Conservation (phyloP, 2,113 vertebrate species). For the Triplophysa dalaica region DNA sequence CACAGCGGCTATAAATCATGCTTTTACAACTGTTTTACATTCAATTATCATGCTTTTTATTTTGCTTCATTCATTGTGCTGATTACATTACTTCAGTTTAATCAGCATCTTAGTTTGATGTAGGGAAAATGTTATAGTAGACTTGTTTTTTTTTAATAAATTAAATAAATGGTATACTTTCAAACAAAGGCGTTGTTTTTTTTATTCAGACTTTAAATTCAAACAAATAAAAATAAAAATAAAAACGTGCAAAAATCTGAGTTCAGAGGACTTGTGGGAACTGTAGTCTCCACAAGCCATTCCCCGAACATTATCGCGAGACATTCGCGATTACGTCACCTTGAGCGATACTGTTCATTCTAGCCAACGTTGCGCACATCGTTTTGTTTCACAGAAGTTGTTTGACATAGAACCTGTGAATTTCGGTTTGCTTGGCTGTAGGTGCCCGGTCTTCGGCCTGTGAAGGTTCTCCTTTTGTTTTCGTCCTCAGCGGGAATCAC, state of each 20-base stretch:
- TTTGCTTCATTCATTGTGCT: neutral
- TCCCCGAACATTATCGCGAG: conserved; percentile 15
- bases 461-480: conserved; percentile 23
- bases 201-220: too few relatives aligned
- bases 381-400: conserved; percentile 4
- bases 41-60: neutral
- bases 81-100: neutral
- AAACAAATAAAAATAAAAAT: too few relatives aligned
- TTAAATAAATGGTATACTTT: too few relatives aligned
- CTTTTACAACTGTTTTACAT: neutral
- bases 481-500: conserved; percentile 47
- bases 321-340: conserved; percentile 14
- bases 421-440: neutral
- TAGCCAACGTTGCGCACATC: conserved; percentile 43
- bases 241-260: neutral
- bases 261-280: conserved; percentile 26
- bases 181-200: too few relatives aligned
- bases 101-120: too few relatives aligned
- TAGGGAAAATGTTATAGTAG: too few relatives aligned
- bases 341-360: conserved; percentile 43
- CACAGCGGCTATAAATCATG: neutral
- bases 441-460: neutral
- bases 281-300: conserved; percentile 25
- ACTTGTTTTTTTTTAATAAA: too few relatives aligned
- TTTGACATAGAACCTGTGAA: neutral